phyloP scores from a whole-genome alignment of 2,888 invertebrate species.

The Scaptodrosophila latifasciaeformis region DNA sequence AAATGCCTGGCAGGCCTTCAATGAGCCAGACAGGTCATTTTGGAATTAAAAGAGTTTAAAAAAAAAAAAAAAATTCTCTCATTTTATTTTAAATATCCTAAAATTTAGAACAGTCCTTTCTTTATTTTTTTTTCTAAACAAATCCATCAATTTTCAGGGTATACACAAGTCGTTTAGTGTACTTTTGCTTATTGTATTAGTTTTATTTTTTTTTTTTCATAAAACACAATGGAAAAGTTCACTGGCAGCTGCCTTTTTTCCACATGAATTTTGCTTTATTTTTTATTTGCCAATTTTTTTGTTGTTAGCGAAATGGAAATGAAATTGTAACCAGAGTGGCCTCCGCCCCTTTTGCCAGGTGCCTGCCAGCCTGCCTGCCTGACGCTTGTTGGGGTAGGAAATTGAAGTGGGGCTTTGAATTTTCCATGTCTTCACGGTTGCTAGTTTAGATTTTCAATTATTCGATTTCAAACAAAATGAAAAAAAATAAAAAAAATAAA shows the following conservation, averaged over 20 bases:
- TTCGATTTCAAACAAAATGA: slow-evolving; percentile 25
- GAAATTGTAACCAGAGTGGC: slow-evolving; percentile 32
- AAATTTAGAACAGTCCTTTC: no score
- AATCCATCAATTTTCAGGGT: no score
- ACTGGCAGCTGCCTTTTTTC: slow-evolving; percentile 26
- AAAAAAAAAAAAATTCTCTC: no score
- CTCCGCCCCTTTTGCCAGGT: slow-evolving; percentile 1
- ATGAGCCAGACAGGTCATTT: not conserved
- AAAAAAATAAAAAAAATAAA: no score
- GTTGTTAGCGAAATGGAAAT: slow-evolving; percentile 26
- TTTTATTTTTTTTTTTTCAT: slow-evolving; percentile 1
- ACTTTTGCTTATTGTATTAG: no score
- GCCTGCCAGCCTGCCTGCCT: slow-evolving; percentile 2
- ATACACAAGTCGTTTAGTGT: no score
- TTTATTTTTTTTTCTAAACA: no score
- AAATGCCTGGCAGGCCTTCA: not conserved
- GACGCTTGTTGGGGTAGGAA: slow-evolving; percentile 12
- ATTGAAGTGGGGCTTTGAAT: slow-evolving; percentile 16
- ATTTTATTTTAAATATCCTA: not conserved
- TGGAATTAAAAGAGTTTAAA: no score
- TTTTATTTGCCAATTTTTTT: slow-evolving; percentile 22
- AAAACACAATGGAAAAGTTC: slow-evolving; percentile 30
- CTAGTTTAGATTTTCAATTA: slow-evolving; percentile 38
- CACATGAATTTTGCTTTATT: slow-evolving; percentile 11
- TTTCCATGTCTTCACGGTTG: slow-evolving; percentile 30